phyloP scores from a whole-genome alignment of 2,888 invertebrate genomes.

The Alentia gelatinosa region DNA sequence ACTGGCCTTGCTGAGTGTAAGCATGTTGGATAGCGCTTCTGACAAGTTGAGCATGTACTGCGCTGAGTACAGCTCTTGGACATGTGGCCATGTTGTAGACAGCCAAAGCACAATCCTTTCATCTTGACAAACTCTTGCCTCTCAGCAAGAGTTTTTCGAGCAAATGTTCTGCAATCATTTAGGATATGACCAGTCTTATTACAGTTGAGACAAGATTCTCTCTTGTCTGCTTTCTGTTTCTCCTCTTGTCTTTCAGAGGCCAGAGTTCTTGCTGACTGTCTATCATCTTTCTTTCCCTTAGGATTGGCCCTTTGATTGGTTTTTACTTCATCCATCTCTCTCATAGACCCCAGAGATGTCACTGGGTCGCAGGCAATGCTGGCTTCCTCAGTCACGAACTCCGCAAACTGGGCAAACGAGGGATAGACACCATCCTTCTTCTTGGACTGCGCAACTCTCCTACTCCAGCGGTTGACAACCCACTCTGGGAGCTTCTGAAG shows the following conservation, averaged over 20 bases:
- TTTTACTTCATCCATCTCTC: background rate
- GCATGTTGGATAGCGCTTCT: too few relatives aligned
- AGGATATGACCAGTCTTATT: background rate
- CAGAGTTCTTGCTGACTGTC: background rate
- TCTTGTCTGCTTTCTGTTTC: background rate
- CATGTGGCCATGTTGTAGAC: constrained; percentile 63
- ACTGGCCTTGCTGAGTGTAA: too few relatives aligned
- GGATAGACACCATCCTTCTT: constrained; percentile 56
- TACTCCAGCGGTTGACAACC: background rate
- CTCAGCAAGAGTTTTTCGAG: background rate
- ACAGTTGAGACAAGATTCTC: background rate
- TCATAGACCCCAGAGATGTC: constrained; percentile 52
- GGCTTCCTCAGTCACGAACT: constrained; percentile 61
- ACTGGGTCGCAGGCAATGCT: constrained; percentile 64
- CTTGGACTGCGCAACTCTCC: constrained; percentile 47
- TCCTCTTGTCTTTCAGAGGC: too few relatives aligned
- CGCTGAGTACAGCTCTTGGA: constrained; percentile 62
- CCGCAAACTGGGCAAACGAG: constrained; percentile 60
- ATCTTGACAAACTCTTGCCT: constrained; percentile 46
- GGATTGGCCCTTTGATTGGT: background rate
- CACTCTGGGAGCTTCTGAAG: constrained; percentile 63
- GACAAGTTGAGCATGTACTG: constrained; percentile 26
- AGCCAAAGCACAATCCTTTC: constrained; percentile 66
- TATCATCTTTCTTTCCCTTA: background rate
- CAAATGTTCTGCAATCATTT: background rate